Evolutionary conservation across 2,888 invertebrate genomes (phyloP).

Genomic region (Teleogryllus oceanicus): DNA sequence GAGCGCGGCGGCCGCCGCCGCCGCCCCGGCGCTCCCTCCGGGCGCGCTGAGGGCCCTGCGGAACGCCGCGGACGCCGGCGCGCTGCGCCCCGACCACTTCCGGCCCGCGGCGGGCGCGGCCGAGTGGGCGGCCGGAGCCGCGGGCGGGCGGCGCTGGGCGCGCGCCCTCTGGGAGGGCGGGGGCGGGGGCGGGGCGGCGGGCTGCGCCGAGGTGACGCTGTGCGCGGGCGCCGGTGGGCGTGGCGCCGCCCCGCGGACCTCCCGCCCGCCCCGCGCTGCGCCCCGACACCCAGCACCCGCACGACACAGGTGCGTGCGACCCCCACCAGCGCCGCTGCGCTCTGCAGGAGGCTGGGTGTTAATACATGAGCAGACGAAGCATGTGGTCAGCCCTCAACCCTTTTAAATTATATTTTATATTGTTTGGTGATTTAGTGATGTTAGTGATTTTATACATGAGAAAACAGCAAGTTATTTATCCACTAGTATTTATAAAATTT

Average conservation of each 20-base stretch:
- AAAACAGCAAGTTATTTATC: too few relatives aligned
- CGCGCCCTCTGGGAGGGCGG: not conserved
- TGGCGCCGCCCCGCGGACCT: slow-evolving; percentile 42
- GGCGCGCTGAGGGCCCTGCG: not conserved
- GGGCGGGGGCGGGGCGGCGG: slow-evolving; percentile 44
- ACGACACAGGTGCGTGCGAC: too few relatives aligned
- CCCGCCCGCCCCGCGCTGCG: not conserved
- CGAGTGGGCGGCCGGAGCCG: slow-evolving; percentile 47
- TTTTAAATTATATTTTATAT: too few relatives aligned
- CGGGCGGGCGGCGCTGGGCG: slow-evolving; percentile 48
- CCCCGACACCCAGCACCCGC: not conserved
- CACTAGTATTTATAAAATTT: too few relatives aligned
- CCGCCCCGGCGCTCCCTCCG: not conserved
- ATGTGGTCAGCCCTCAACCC: too few relatives aligned
- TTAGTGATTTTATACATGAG: too few relatives aligned
- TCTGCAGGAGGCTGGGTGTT: too few relatives aligned
- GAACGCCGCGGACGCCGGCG: not conserved
- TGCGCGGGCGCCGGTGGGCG: slow-evolving; percentile 61
- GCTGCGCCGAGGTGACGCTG: slow-evolving; percentile 57
- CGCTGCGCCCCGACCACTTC: not conserved
- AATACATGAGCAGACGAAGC: too few relatives aligned
- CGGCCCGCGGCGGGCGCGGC: not conserved
- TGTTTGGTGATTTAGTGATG: too few relatives aligned
- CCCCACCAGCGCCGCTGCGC: too few relatives aligned
- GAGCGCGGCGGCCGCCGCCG: not conserved